phyloP scores from a whole-genome alignment of 2,888 invertebrate genomes.

The Perizoma flavofasciatum region DNA sequence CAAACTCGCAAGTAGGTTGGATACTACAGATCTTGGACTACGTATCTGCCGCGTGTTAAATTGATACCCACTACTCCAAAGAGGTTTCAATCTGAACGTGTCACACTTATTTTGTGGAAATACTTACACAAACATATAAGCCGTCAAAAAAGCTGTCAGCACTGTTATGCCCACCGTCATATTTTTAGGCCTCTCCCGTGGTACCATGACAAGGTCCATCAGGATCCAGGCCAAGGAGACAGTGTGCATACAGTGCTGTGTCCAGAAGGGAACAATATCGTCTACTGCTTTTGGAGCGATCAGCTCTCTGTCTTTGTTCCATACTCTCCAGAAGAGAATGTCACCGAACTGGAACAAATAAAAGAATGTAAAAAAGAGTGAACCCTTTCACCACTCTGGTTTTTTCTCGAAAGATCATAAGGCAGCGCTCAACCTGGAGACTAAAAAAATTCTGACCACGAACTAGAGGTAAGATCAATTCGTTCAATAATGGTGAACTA shows the following conservation, averaged over 20 bases:
- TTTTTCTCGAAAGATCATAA: no score
- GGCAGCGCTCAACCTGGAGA: no score
- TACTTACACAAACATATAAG: conserved; percentile 60
- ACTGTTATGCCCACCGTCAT: conserved; percentile 46
- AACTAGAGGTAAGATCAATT: no score
- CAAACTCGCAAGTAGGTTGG: no score
- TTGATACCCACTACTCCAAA: no score
- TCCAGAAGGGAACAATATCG: conserved; percentile 61
- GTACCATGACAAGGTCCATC: conserved; percentile 61
- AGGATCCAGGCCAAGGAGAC: conserved; percentile 59
- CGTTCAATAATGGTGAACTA: no score
- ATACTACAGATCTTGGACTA: no score
- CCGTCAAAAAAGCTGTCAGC: conserved; percentile 48
- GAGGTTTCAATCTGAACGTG: no score
- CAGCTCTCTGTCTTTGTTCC: conserved; percentile 60
- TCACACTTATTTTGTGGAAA: no score
- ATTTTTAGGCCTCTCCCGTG: conserved; percentile 57
- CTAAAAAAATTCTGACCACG: no score
- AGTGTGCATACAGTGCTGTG: conserved; percentile 72
- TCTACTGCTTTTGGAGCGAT: conserved; percentile 60
- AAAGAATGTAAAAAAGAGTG: background rate
- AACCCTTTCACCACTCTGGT: no score
- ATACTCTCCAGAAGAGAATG: conserved; percentile 70
- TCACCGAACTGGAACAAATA: conserved; percentile 62
- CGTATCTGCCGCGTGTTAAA: no score